phyloP scores from a whole-genome alignment of 2,797 vertebrate species.

The Lophotriccus pileatus region DNA sequence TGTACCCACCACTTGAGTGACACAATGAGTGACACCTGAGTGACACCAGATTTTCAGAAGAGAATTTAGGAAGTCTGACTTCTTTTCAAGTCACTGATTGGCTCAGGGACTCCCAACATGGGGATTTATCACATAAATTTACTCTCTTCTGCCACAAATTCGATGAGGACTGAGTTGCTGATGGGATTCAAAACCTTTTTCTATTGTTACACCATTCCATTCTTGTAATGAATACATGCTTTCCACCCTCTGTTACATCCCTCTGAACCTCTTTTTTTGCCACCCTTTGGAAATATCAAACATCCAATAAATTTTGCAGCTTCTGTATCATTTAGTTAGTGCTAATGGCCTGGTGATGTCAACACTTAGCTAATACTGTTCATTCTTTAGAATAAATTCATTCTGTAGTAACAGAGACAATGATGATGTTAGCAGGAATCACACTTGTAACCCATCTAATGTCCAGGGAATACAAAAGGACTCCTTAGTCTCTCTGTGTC shows the following conservation, averaged over 20 bases:
- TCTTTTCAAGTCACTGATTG: background rate
- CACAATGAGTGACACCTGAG: background rate
- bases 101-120: background rate
- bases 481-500: background rate
- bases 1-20: background rate
- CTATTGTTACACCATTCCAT: background rate
- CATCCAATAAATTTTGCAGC: background rate
- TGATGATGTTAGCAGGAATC: background rate
- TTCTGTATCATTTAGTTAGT: background rate
- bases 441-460: background rate
- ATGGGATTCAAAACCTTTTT: background rate
- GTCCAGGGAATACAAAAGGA: background rate
- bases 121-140: background rate
- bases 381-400: background rate
- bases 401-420: background rate
- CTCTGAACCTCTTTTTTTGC: background rate
- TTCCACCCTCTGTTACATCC: background rate
- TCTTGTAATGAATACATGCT: background rate
- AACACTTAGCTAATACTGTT: background rate
- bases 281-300: background rate
- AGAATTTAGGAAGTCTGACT: background rate
- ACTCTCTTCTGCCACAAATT: background rate
- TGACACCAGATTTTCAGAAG: background rate
- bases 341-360: background rate
- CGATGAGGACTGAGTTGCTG: background rate